Base-by-base conservation (phyloP, 1,140 invertebrate species). In the Octopus bimaculoides region DNA sequence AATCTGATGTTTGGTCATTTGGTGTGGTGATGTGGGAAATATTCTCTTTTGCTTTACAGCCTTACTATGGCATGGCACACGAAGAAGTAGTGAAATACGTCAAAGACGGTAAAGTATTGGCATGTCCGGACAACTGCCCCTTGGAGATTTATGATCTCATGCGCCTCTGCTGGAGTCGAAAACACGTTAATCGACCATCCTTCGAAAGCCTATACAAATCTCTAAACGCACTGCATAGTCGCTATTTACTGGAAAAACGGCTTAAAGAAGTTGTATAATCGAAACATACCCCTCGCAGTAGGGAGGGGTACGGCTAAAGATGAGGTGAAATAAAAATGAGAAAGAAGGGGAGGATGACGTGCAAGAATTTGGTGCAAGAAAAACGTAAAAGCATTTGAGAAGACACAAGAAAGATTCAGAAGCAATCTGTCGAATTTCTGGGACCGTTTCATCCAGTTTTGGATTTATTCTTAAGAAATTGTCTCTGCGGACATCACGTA, bases 1-100 rank as follows among this genome's bases (percentile, higher is more conserved):
- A 99, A 90, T 98, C 96, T 79, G 97, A 99, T 90, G 96, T 99
- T 12, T 99, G 97, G 97, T 97, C 96, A 69, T 99, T 97, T 90
- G 98, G 97, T 9, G 96, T 99, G 56, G 94, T 98, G 52, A 90
- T 99, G 4, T 99, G 97, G 97, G 98, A 99, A 92, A 97, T 98
- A 61, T 99, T 98, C 86, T 97, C 95, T 84, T 99, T 97, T 89
- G 98, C 97, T 10, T 91, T 98, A 78, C 96, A 97, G 92, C 96
- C 96, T 1, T 97, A 97, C 87, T 97, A 94, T 87, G 97, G 96
- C 12, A 96, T 97, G 89, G 96, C 94, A 83, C 98, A 99, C 89
- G 96, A 98, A 89, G 87, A 89, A 81, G 97, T 99, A 0, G 97
- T 99, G 82, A 94, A 97, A 84, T 97, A 98, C 94, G 96, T 99